These are phyloP conservation scores for Drosophila nigromelanica DNA, from an alignment of 1,140 invertebrate genomes.

Conservation along the genomic window DNA sequence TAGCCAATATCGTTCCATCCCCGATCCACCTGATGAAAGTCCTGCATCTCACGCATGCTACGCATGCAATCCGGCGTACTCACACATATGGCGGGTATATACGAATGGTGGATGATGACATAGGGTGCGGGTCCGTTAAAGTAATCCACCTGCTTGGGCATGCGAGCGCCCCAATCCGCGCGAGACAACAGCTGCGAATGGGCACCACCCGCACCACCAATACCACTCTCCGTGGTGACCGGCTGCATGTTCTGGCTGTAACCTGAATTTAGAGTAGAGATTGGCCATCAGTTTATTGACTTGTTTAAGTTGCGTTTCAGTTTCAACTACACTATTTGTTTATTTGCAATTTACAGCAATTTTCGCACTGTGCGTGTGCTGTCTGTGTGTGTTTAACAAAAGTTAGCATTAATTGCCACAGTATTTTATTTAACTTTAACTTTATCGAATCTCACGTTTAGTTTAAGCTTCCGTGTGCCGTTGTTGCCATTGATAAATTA, in stretches of 20 bases:
- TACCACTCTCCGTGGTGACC: conserved; percentile 1
- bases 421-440: conserved; percentile 46
- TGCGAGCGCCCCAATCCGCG: conserved; percentile 87
- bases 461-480: conserved; percentile 27
- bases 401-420: conserved; percentile 62
- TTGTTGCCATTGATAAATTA: conserved; percentile 73
- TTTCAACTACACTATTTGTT: conserved; percentile 18
- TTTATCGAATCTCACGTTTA: conserved; percentile 23
- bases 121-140: conserved; percentile 88
- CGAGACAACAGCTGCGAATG: conserved; percentile 84
- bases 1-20: conserved; percentile 90
- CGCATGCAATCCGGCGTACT: conserved; percentile 84
- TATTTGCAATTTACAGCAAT: conserved; percentile 40
- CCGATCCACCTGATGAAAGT: conserved; percentile 86
- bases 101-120: conserved; percentile 91
- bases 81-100: conserved; percentile 86
- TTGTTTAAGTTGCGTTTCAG: conserved; percentile 27
- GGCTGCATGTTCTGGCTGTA: conserved; percentile 72
- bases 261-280: conserved; percentile 37
- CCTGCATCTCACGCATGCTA: conserved; percentile 86
- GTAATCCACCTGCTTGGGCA: conserved; percentile 83
- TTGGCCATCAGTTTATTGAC: conserved; percentile 23
- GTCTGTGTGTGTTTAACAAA: conserved; percentile 33
- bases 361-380: conserved; percentile 21
- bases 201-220: conserved; percentile 3